These are phyloP conservation scores for Psix sp. DNA, from an alignment of 1,140 invertebrate genomes.

Conservation along the genomic window DNA sequence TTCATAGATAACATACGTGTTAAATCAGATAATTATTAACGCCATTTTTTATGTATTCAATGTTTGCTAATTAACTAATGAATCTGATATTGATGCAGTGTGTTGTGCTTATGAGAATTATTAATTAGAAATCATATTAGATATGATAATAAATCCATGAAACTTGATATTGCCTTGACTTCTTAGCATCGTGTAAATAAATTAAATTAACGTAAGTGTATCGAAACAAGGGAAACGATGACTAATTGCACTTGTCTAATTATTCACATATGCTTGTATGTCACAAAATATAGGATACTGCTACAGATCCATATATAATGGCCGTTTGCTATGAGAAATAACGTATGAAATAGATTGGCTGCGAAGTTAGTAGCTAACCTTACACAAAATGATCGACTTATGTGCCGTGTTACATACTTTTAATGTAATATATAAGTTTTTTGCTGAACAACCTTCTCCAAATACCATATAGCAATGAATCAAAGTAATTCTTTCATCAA, in stretches of 20 bases:
- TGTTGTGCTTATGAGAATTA: too few species aligned
- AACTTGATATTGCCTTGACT: too few species aligned
- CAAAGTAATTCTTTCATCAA: too few species aligned
- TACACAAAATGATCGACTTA: conserved; percentile 56
- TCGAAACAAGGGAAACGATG: conserved; percentile 35
- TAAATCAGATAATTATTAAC: too few species aligned
- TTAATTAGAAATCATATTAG: too few species aligned
- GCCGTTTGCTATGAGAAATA: conserved; percentile 63
- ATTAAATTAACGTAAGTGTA: conserved; percentile 24
- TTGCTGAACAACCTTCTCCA: conserved; percentile 64
- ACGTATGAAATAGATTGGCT: conserved; percentile 70
- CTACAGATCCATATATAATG: conserved; percentile 55
- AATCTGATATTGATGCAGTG: too few species aligned
- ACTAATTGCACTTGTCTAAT: conserved; percentile 43
- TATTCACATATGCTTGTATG: conserved; percentile 43
- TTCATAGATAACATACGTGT: too few species aligned
- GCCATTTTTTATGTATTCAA: too few species aligned
- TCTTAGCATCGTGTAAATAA: too few species aligned
- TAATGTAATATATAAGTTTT: conserved; percentile 58
- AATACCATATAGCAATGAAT: too few species aligned
- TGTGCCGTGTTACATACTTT: conserved; percentile 48
- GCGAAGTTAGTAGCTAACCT: conserved; percentile 62
- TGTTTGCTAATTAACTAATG: too few species aligned
- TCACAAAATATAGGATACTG: conserved; percentile 43
- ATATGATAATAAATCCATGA: too few species aligned